phyloP scores from a whole-genome alignment of 2,888 invertebrate genomes.

The Vesta saturnalis region DNA sequence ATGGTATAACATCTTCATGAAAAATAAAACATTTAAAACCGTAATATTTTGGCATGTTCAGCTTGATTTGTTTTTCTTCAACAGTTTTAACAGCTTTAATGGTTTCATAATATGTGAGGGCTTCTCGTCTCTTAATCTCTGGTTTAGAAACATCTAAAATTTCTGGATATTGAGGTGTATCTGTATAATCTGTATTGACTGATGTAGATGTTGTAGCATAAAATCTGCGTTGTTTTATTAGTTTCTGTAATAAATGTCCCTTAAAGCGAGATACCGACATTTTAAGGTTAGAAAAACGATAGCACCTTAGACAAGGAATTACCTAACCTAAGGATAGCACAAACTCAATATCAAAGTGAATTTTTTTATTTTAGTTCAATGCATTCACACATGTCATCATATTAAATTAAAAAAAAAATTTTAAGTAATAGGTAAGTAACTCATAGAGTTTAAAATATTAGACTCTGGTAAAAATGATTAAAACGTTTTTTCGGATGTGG shows the following conservation, averaged over 20 bases:
- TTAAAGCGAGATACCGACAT: conserved; percentile 22
- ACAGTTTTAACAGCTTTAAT: conserved; percentile 75
- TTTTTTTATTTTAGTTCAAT: too few species aligned
- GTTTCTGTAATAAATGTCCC: not conserved
- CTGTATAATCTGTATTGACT: conserved; percentile 57
- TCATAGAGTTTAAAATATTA: too few species aligned
- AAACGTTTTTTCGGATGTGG: too few species aligned
- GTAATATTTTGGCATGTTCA: conserved; percentile 85
- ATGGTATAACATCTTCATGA: conserved; percentile 70
- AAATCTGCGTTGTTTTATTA: not conserved
- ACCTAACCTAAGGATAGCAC: too few species aligned
- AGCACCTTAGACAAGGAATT: too few species aligned
- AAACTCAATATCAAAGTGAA: too few species aligned
- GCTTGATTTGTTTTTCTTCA: conserved; percentile 84
- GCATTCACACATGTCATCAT: too few species aligned
- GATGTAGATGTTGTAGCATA: conserved; percentile 35
- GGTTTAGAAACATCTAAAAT: conserved; percentile 70
- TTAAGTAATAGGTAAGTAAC: too few species aligned
- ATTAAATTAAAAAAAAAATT: too few species aligned
- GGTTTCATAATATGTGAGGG: conserved; percentile 64
- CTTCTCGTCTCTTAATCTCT: conserved; percentile 63
- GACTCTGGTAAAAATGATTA: too few species aligned
- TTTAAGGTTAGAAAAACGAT: conserved; percentile 11
- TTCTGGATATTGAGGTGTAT: conserved; percentile 67
- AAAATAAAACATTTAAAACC: conserved; percentile 76